phyloP scores from a whole-genome alignment of 2,113 vertebrate species.

The Myotis davidii region DNA sequence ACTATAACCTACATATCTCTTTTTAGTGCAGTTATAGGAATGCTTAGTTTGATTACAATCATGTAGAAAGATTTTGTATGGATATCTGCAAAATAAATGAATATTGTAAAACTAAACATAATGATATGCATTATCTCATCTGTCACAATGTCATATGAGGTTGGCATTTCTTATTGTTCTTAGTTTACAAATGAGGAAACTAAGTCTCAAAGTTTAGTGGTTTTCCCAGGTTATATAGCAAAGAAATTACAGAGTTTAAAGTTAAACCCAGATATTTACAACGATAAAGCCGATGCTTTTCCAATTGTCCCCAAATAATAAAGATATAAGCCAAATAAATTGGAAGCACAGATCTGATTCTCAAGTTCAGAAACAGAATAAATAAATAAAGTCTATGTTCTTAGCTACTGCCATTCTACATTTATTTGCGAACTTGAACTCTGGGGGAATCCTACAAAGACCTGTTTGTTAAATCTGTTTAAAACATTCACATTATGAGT shows the following conservation, averaged over 20 bases:
- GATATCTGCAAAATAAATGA: not conserved
- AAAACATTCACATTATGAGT: not conserved
- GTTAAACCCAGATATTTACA: not conserved
- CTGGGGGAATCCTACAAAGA: not conserved
- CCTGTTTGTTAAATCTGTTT: not conserved
- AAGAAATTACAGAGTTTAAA: not conserved
- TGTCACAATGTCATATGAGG: not conserved
- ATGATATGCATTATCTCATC: not conserved
- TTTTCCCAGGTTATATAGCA: not conserved
- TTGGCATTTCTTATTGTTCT: not conserved
- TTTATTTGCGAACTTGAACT: not conserved
- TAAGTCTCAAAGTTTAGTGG: not conserved
- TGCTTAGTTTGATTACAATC: not conserved
- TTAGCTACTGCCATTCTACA: not conserved
- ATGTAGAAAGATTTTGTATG: not conserved
- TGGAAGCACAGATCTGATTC: not conserved
- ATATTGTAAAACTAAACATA: not conserved
- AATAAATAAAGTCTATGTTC: not conserved
- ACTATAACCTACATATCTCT: not conserved
- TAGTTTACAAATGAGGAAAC: not conserved
- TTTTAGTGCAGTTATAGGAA: not conserved
- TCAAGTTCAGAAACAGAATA: not conserved
- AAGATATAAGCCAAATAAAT: not conserved
- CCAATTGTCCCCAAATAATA: not conserved
- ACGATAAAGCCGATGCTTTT: not conserved